These are phyloP conservation scores for Benthosema pterotum DNA, from an alignment of 2,797 vertebrate genomes.

Conservation along the genomic window DNA sequence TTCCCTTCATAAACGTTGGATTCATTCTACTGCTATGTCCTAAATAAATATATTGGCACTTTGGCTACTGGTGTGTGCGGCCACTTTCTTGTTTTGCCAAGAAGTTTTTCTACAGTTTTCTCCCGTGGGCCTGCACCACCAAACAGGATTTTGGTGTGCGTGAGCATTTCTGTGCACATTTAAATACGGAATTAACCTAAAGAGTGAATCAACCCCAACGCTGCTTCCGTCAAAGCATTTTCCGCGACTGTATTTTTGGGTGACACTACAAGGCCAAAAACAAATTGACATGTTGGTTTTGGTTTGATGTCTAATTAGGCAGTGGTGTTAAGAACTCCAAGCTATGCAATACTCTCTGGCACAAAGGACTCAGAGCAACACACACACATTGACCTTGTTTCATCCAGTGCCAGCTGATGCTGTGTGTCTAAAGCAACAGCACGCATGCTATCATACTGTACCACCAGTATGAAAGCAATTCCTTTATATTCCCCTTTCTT, in stretches of 20 bases:
- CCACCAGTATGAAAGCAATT: constrained; percentile 54
- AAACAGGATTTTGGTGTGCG: no score
- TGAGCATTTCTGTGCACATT: no score
- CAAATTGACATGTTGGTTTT: constrained; percentile 63
- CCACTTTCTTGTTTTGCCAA: no score
- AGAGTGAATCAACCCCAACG: constrained; percentile 39
- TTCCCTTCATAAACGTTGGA: no score
- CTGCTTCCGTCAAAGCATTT: constrained; percentile 26
- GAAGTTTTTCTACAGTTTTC: no score
- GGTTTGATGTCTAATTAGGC: constrained; percentile 75
- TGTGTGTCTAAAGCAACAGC: constrained; percentile 70
- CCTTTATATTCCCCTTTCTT: constrained; percentile 55
- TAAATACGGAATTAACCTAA: constrained; percentile 5
- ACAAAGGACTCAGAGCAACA: constrained; percentile 76
- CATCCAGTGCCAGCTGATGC: constrained; percentile 68
- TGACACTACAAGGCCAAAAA: constrained; percentile 47
- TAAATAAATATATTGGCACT: no score
- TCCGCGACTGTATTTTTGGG: constrained; percentile 35
- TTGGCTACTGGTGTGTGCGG: no score
- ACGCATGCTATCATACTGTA: constrained; percentile 50
- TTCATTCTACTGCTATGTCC: no score
- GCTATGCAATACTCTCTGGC: constrained; percentile 86
- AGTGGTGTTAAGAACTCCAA: constrained; percentile 81
- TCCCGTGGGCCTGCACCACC: no score
- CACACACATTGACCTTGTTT: constrained; percentile 68